These are phyloP conservation scores for Petrocephalus microphthalmus DNA, from an alignment of 2,113 vertebrate species.

Conservation along the genomic window DNA sequence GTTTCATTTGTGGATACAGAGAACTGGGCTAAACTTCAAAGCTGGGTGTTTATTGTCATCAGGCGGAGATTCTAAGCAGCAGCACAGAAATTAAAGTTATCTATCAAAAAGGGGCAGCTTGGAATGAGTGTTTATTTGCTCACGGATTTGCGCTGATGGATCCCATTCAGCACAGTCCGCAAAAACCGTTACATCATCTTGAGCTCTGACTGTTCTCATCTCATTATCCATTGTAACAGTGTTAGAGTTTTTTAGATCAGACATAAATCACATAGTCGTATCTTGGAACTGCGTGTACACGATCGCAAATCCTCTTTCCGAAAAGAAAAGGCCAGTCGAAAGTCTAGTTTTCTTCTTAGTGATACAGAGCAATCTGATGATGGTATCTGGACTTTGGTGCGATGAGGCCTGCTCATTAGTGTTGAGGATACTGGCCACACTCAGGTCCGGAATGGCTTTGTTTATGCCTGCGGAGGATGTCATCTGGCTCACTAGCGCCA, in stretches of 20 bases:
- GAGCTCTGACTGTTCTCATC: not conserved
- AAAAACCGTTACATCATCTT: not conserved
- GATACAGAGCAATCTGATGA: not conserved
- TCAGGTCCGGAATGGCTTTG: not conserved
- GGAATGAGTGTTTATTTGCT: not conserved
- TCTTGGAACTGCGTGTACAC: not conserved
- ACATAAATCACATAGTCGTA: not conserved
- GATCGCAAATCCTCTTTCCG: not conserved
- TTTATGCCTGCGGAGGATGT: not conserved
- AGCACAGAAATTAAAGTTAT: not conserved
- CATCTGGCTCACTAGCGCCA: not conserved
- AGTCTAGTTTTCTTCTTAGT: not conserved
- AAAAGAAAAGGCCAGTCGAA: not conserved
- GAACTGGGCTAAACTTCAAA: not conserved
- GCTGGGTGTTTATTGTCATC: not conserved
- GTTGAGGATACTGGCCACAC: not conserved
- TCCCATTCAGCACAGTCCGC: not conserved
- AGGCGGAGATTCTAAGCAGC: not conserved
- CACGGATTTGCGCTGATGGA: not conserved
- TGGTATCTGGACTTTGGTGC: not conserved
- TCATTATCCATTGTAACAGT: not conserved
- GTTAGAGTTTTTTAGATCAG: not conserved
- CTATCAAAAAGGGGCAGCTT: not conserved
- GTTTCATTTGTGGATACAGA: not conserved
- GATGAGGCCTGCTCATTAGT: not conserved